A percentile compares a stretch with the other conserved stretches of the same genome.
These are phyloP conservation scores for Gymnoscelis rufifasciata DNA, from an alignment of 2,888 invertebrate species.

Conservation along the genomic window DNA sequence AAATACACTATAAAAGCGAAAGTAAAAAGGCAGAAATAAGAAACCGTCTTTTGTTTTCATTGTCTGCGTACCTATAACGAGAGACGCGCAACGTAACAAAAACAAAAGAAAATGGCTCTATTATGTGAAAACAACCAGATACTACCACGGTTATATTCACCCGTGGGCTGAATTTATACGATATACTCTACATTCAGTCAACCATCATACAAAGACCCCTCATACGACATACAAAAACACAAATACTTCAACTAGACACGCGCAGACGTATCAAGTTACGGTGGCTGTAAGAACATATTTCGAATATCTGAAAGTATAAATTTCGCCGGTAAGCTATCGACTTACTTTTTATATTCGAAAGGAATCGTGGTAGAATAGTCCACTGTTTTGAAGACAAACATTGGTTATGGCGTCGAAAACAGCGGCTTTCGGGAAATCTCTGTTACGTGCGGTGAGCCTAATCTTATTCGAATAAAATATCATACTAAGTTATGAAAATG, in stretches of 20 bases:
- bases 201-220: constrained; percentile 48
- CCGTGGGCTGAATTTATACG: constrained; percentile 78
- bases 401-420: constrained; percentile 37
- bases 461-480: constrained; percentile 8
- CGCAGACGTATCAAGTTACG: constrained; percentile 34
- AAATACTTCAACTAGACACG: constrained; percentile 9
- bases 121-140: constrained; percentile 78
- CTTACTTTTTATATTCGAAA: constrained; percentile 76
- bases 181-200: constrained; percentile 65
- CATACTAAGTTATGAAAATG: background rate
- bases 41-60: constrained; percentile 75
- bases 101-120: constrained; percentile 79
- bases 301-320: constrained; percentile 79
- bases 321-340: constrained; percentile 76
- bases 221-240: constrained; percentile 29
- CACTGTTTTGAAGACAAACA: constrained; percentile 75
- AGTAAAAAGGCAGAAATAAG: constrained; percentile 65
- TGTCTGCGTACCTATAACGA: constrained; percentile 71
- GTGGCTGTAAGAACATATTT: constrained; percentile 64
- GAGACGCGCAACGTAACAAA: constrained; percentile 69
- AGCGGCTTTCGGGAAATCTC: constrained; percentile 18
- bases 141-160: constrained; percentile 74
- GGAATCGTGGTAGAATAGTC: constrained; percentile 69
- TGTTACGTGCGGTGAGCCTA: constrained; percentile 8
- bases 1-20: constrained; percentile 47